Evolutionary conservation across 2,113 vertebrate species (phyloP).

Genomic region (Brachionichthys hirsutus): DNA sequence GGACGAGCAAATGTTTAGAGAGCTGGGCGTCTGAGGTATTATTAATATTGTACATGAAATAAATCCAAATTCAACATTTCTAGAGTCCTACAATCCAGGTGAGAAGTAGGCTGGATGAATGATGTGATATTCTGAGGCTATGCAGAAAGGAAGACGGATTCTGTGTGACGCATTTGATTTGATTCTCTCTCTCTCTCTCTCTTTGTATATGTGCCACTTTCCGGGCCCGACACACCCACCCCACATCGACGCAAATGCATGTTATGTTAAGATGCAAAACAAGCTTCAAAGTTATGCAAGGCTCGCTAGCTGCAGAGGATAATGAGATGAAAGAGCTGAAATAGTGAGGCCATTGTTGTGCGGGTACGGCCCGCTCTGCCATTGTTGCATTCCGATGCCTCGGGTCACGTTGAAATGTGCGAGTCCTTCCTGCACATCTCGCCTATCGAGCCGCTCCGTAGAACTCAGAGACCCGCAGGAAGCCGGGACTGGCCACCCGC

Average conservation of each 20-base stretch:
- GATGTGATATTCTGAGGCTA: no score
- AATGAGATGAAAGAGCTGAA: conserved; percentile 64
- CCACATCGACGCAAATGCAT: conserved; percentile 34
- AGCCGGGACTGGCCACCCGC: conserved; percentile 25
- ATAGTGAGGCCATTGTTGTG: conserved; percentile 73
- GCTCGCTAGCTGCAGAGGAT: conserved; percentile 53
- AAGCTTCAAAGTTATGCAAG: conserved; percentile 66
- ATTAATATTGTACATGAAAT: no score
- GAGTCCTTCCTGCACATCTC: conserved; percentile 54
- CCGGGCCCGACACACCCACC: conserved; percentile 12
- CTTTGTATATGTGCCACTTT: conserved; percentile 36
- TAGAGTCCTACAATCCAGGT: no score
- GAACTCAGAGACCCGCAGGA: conserved; percentile 33
- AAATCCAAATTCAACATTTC: no score
- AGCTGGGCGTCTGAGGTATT: no score
- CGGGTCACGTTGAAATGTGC: conserved; percentile 55
- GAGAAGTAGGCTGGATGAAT: no score
- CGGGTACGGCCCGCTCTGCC: conserved; percentile 38
- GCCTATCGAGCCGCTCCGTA: conserved; percentile 23
- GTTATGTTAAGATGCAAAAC: conserved; percentile 66
- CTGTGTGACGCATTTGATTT: conserved; percentile 11
- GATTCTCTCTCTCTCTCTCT: neutral
- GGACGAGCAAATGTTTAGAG: no score
- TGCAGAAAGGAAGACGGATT: no score
- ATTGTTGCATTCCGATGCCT: conserved; percentile 70